A percentile compares a stretch with the other conserved stretches of the same genome.
phyloP scores from a whole-genome alignment of 2,113 vertebrate species.

The Chamaea fasciata region DNA sequence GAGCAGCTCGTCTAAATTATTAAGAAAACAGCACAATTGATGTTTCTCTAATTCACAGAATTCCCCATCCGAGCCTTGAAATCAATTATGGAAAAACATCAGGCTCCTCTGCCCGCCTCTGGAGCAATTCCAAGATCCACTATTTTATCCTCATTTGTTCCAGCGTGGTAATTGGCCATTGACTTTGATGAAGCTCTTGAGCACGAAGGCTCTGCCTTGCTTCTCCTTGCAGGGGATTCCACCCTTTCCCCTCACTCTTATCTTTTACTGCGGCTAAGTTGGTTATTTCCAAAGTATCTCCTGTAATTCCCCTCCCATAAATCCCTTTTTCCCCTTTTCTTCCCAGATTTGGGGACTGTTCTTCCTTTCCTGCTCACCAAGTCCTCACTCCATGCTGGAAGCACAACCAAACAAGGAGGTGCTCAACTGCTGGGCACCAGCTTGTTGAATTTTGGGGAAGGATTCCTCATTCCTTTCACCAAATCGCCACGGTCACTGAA shows the following conservation, averaged over 20 bases:
- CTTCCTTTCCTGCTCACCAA: background rate
- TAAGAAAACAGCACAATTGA: constrained; percentile 41
- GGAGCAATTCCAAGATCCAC: constrained; percentile 25
- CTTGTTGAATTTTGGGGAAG: background rate
- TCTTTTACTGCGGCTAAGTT: background rate
- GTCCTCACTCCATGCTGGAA: background rate
- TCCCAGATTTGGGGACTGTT: background rate
- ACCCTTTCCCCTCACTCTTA: background rate
- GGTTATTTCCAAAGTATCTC: background rate
- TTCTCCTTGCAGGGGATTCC: background rate
- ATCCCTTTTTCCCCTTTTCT: background rate
- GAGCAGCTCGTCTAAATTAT: background rate
- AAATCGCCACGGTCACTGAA: background rate
- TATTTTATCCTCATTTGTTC: constrained; percentile 39
- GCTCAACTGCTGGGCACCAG: background rate
- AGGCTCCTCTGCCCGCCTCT: constrained; percentile 27
- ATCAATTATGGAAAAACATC: constrained; percentile 53
- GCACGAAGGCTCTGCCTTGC: background rate
- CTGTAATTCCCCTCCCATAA: background rate
- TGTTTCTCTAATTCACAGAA: constrained; percentile 46
- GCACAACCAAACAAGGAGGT: background rate
- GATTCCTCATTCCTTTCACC: background rate
- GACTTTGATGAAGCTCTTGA: constrained; percentile 27
- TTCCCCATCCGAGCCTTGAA: constrained; percentile 42
- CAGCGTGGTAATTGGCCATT: background rate